Base-by-base conservation (phyloP, 1,140 invertebrate species). In the Bombus fervidus region DNA sequence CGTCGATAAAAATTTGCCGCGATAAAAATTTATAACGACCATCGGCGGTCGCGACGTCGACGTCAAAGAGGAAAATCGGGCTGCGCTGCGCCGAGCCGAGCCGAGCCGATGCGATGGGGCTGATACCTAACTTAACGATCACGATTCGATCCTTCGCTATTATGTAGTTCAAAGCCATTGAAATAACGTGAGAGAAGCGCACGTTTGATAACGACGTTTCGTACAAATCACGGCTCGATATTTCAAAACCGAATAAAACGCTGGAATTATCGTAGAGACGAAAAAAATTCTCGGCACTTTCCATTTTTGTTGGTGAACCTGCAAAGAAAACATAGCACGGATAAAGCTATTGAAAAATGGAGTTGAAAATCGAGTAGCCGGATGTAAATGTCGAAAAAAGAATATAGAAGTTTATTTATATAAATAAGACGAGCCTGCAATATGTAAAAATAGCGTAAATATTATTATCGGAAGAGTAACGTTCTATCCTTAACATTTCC, bases 1-100 rank as follows among this genome's bases (percentile, higher is more conserved):
- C 31, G n/a, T 3, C 69, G 71, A 75, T 75, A 75, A 66, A 82
- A 64, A 82, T 82, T 75, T 25, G 31, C 37, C 39, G 39, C 22
- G n/a, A 31, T 81, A 62, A 80, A 77, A 64, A 53, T 71, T 71
- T 37, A 18, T 9, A n/a, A 53, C 47, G 28, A 39, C 41, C 18
- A 68, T 28, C 68, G 12, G 28, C 0, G 4, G 13, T 69, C 12
- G 18, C 22, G 68, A 59, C 28, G 39, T 34, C 39, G 1, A n/a
- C 5, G 39, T 41, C 37, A 72, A 43, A n/a, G 12, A 43, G 39
- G 28, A n/a, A n/a, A 18, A n/a, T 72, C 69, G 69, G 25, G 13
- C 22, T 12, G 34, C 34, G 31, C n/a, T 6, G 4, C 13, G 18
- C 12, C 18, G 18, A 31, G 66, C 31, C 31, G 5, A 34, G 13